These are phyloP conservation scores for Shinisaurus crocodilurus DNA, from an alignment of 2,113 vertebrate species.

Conservation along the genomic window DNA sequence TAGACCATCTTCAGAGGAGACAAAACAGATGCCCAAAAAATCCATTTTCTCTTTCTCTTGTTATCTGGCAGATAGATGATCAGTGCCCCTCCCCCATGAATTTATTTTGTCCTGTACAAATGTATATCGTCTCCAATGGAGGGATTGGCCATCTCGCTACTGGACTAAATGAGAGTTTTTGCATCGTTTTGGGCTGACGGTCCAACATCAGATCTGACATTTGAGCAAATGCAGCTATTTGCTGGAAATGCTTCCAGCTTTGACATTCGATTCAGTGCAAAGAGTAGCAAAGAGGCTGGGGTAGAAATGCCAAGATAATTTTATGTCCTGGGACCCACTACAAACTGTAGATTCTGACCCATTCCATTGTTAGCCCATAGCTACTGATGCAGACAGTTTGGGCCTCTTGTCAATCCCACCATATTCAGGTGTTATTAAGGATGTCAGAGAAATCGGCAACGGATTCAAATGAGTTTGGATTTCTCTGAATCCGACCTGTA, in stretches of 20 bases:
- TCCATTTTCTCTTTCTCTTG: neutral
- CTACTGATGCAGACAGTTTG: neutral
- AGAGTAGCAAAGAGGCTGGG: neutral
- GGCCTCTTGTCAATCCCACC: neutral
- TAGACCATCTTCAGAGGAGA: too few relatives aligned
- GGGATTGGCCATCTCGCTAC: neutral
- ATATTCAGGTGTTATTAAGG: neutral
- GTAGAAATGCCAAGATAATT: neutral
- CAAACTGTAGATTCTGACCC: neutral
- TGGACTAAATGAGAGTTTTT: neutral
- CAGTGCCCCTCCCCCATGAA: neutral
- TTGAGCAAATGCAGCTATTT: slow-evolving; percentile 4
- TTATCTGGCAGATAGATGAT: too few relatives aligned
- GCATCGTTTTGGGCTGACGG: neutral
- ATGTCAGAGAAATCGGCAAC: too few relatives aligned
- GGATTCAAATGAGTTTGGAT: too few relatives aligned
- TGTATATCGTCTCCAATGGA: neutral
- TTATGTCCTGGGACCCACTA: neutral
- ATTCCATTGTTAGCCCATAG: neutral
- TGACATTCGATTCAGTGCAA: too few relatives aligned
- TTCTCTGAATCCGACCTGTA: too few relatives aligned
- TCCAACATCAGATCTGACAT: neutral
- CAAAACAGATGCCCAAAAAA: neutral
- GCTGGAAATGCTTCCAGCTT: neutral
- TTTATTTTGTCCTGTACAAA: neutral